Evolutionary conservation across 2,888 invertebrate species (phyloP).

Genomic region (Spilosoma lubricipeda): DNA sequence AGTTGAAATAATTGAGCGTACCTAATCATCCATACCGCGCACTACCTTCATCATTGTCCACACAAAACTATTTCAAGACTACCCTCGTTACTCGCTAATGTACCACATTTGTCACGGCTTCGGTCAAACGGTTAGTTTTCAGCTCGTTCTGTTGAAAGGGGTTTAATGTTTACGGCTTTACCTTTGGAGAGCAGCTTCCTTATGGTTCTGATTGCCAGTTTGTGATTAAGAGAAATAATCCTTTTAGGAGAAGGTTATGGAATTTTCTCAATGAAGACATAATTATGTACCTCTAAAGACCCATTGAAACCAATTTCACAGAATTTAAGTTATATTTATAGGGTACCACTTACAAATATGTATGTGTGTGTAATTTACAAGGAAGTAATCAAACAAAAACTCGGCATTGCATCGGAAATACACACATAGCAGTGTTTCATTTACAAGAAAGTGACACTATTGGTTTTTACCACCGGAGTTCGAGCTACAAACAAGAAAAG

Average conservation of each 20-base stretch:
- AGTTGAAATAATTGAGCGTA: background rate
- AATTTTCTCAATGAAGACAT: background rate
- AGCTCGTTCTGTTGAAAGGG: conserved; percentile 44
- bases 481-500: background rate
- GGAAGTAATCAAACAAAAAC: background rate
- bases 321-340: background rate
- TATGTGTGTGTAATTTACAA: background rate
- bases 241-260: background rate
- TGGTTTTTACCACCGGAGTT: background rate
- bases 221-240: conserved; percentile 14
- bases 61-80: conserved; percentile 49
- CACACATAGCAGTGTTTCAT: no score
- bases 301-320: background rate
- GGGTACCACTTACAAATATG: background rate
- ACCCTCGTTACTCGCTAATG: conserved; percentile 53
- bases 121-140: conserved; percentile 52
- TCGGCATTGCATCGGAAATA: background rate
- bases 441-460: background rate
- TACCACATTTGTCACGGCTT: conserved; percentile 50
- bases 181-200: conserved; percentile 23
- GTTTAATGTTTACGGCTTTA: conserved; percentile 45
- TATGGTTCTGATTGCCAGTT: conserved; percentile 3
- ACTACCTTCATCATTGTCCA: conserved; percentile 37
- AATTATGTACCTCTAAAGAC: background rate
- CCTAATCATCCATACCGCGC: background rate